Evolutionary conservation across 30 jellyfish, hydroid and myxozoan genomes (phyloP).

Genomic region (Rhopilema esculentum): DNA sequence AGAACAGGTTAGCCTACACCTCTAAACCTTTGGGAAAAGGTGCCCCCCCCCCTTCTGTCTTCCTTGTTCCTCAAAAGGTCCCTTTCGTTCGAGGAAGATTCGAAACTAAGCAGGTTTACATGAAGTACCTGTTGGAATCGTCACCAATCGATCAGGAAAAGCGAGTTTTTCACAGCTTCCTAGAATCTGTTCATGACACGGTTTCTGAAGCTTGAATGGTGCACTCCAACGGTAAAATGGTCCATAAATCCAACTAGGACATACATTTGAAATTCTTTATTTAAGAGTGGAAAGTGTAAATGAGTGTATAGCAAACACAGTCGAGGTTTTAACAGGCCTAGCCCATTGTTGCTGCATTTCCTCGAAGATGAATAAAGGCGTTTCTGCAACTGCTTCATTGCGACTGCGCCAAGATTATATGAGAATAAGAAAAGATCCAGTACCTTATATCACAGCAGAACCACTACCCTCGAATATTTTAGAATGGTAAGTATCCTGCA

Average conservation of each 20-base stretch:
- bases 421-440: constrained; percentile 95
- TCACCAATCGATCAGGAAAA: background rate
- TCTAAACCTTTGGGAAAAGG: background rate
- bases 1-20: background rate
- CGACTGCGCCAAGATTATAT: constrained; percentile 91
- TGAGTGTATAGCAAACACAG: background rate
- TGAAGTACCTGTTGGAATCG: background rate
- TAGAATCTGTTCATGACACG: background rate
- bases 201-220: background rate
- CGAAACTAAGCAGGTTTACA: background rate
- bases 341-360: background rate
- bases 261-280: background rate
- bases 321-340: background rate
- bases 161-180: background rate
- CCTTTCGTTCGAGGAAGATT: too few species aligned
- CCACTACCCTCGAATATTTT: constrained; percentile 94
- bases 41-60: too few species aligned
- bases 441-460: constrained; percentile 95
- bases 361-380: constrained; percentile 52
- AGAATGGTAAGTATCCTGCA: constrained; percentile 88
- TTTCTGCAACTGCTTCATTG: constrained; percentile 87
- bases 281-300: background rate
- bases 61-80: too few species aligned
- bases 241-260: background rate
- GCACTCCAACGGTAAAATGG: background rate